Conservation (phyloP, 30 jellyfish, hydroid and myxozoan species). For the Cassiopea xamachana region DNA sequence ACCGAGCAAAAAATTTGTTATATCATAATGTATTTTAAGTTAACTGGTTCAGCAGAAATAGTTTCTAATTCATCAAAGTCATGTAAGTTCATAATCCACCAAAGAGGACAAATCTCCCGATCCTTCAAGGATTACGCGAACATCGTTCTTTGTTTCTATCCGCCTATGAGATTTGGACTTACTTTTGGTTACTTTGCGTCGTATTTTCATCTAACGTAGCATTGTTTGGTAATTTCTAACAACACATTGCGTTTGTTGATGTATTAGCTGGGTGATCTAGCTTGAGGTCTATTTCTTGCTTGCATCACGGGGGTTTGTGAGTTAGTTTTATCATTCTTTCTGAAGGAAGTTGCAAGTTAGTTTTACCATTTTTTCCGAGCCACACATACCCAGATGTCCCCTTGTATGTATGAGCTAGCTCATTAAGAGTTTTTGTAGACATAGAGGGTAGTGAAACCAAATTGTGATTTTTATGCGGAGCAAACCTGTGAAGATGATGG, state of each 20-base stretch:
- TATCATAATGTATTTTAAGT: neutral
- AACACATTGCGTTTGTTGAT: neutral
- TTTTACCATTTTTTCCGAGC: too few species aligned
- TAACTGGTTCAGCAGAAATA: neutral
- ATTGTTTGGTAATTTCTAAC: neutral
- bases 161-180: neutral
- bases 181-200: neutral
- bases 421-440: neutral
- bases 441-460: neutral
- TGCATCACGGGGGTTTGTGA: neutral
- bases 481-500: neutral
- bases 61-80: constrained; percentile 6
- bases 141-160: neutral
- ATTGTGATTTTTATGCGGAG: neutral
- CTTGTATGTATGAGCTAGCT: too few species aligned
- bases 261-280: neutral
- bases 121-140: neutral
- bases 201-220: neutral
- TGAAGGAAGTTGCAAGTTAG: too few species aligned
- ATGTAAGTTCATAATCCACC: neutral
- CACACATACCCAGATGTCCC: too few species aligned
- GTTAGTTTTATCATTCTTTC: too few species aligned
- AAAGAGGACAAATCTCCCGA: neutral
- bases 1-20: neutral
- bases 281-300: neutral